Base-by-base conservation (phyloP, 2,797 vertebrate genomes). In the Somateria mollissima region DNA sequence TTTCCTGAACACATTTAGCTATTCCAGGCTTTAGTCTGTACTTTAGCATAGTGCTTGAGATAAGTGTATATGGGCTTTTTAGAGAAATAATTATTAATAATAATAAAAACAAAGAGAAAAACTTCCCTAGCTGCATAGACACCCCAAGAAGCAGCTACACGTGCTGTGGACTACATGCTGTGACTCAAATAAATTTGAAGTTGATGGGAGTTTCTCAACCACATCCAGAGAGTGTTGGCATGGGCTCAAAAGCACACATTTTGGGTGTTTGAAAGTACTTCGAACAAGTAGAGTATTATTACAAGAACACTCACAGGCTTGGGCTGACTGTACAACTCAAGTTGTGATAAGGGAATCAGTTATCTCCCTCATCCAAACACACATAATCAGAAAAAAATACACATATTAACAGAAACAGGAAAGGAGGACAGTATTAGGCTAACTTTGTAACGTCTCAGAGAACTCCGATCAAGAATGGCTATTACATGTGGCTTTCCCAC, bases 341-440 rank as follows among this genome's bases (percentile, higher is more conserved):
- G 28, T 18, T 72, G 15, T 41, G 66, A 25, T 16, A 62, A 62
- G 17, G 37, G 28, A 67, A 5, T 54, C 10, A 19, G 18, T 19
- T 41, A 41, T 80, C 60, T 67, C 14, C 11, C 14, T 25, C 15
- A 28, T 43, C 34, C 61, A 47, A 77, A 64, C n/a, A 16, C 11
- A 20, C 4, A 11, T 8, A 8, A 16, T 73, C 10, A 43, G 82
- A 37, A 51, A 76, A 51, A 76, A 49, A 51, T 6, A n/a, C 1
- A 36, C 1, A 56, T 1, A 5, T 2, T 0, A 16, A 34, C 13
- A 61, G 25, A 74, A 25, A 45, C 1, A 5, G 7, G 10, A 27
- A 82, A 85, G 24, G 18, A 18, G 25, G 30, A 13, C 21, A 60
- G 9, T 18, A 27, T 74, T 43, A 57, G 11, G 28, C 25, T 73